These are phyloP conservation scores for Furnarius figulus DNA, from an alignment of 2,113 vertebrate genomes.

Conservation along the genomic window DNA sequence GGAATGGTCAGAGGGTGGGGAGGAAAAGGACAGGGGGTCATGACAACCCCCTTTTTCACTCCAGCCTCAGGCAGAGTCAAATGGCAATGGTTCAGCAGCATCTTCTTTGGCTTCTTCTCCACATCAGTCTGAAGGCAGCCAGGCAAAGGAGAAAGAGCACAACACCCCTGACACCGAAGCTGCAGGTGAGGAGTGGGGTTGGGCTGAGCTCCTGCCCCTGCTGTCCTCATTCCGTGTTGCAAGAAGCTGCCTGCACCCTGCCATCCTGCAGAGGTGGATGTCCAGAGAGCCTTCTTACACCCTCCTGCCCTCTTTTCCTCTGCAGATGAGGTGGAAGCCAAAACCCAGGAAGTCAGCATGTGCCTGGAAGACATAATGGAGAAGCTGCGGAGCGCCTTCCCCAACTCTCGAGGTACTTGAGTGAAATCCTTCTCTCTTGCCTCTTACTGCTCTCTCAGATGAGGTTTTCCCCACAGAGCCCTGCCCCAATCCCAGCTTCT, in stretches of 20 bases:
- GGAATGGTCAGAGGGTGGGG: background rate
- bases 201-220: background rate
- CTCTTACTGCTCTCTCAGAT: slow-evolving; percentile 52
- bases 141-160: slow-evolving; percentile 80
- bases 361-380: slow-evolving; percentile 98
- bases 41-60: background rate
- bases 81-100: slow-evolving; percentile 84
- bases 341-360: slow-evolving; percentile 88
- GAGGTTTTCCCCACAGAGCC: background rate
- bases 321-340: slow-evolving; percentile 86
- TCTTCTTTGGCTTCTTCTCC: slow-evolving; percentile 88
- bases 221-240: background rate
- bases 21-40: background rate
- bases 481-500: background rate
- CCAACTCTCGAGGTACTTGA: slow-evolving; percentile 76
- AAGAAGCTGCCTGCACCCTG: background rate
- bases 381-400: slow-evolving; percentile 94
- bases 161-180: slow-evolving; percentile 89
- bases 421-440: slow-evolving; percentile 57
- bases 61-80: slow-evolving; percentile 88
- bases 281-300: background rate
- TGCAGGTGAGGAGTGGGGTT: slow-evolving; percentile 78
- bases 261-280: background rate
- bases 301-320: background rate
- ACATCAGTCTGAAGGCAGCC: slow-evolving; percentile 83